phyloP scores from a whole-genome alignment of 2,797 vertebrate genomes.

The Apogon talboti region DNA sequence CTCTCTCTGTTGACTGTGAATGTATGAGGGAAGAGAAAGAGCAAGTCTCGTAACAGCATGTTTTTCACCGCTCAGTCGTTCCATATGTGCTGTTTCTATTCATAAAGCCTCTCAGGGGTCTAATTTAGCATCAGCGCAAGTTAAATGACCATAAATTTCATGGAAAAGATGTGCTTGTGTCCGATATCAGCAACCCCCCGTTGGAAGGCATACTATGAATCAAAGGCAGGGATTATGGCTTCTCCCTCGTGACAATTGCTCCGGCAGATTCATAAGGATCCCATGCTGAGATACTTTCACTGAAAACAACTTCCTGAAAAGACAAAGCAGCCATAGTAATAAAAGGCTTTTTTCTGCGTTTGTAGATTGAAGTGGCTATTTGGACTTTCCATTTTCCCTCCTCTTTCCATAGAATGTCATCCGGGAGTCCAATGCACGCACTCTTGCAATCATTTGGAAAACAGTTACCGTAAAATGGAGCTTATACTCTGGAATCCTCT shows the following conservation, averaged over 20 bases:
- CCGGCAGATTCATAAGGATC: conserved; percentile 21
- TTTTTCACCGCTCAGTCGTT: conserved; percentile 14
- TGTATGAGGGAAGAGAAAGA: not conserved
- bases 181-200: conserved; percentile 45
- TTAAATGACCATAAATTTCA: conserved; percentile 50
- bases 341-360: conserved; percentile 15
- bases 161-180: conserved; percentile 44
- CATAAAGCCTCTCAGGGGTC: conserved; percentile 43
- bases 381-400: conserved; percentile 22
- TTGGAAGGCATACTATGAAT: conserved; percentile 54
- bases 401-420: conserved; percentile 24
- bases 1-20: conserved; percentile 2
- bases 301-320: conserved; percentile 43
- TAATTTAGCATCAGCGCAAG: conserved; percentile 46
- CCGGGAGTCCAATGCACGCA: conserved; percentile 26
- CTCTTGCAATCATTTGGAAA: conserved; percentile 20
- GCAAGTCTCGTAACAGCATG: not conserved
- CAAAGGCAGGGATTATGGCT: conserved; percentile 44
- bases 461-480: conserved; percentile 26
- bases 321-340: conserved; percentile 16
- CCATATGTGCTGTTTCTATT: conserved; percentile 37
- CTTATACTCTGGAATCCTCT: conserved; percentile 19
- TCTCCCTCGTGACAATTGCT: conserved; percentile 36
- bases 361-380: conserved; percentile 42
- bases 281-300: conserved; percentile 23